Base-by-base conservation (phyloP, 2,113 vertebrate species). In the Chaetops frenatus region DNA sequence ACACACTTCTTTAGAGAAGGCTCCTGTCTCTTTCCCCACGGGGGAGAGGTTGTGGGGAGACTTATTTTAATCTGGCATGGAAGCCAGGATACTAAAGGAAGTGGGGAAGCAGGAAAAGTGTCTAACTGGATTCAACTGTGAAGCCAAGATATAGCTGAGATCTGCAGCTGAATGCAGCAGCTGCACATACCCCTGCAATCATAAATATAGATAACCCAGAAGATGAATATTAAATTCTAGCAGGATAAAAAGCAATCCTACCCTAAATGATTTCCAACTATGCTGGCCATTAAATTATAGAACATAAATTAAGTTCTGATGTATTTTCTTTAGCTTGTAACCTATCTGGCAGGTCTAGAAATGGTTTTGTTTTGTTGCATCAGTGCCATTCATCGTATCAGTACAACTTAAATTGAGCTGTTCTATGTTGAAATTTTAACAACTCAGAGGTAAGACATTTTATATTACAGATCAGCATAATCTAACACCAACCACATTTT, bases 161-260 rank as follows among this genome's bases (percentile, higher is more conserved):
- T 33, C 18, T 16, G 36, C 62, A 58, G 15, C 33, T 31, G 35
- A 83, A 62, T 14, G 31, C 4, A 74, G 56, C 14, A 70, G 18
- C n/a, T 47, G 10, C 36, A 73, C 1, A 3, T 35, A 78, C 6
- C 31, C 16, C 31, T 40, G n/a, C 1, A 0, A 44, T 48, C 42
- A 51, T 38, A 73, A 69, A 90, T 31, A 70, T 0, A 50, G 22
- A 16, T 60, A 85, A 69, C 25, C n/a, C 6, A 4, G 24, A 80
- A 62, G 21, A 82, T 35, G 7, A 88, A 94, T 70, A 78, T 47
- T 36, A 45, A 72, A 88, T 20, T 72, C 20, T 40, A 48, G 27
- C 4, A 69, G 11, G 10, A 25, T 35, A 79, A 86, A 81, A 77
- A 61, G 6, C 9, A 92, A 7, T 42, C 19, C 18, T n/a, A 15